These are phyloP conservation scores for Geothlypis trichas DNA, from an alignment of 2,113 vertebrate genomes.

Conservation along the genomic window DNA sequence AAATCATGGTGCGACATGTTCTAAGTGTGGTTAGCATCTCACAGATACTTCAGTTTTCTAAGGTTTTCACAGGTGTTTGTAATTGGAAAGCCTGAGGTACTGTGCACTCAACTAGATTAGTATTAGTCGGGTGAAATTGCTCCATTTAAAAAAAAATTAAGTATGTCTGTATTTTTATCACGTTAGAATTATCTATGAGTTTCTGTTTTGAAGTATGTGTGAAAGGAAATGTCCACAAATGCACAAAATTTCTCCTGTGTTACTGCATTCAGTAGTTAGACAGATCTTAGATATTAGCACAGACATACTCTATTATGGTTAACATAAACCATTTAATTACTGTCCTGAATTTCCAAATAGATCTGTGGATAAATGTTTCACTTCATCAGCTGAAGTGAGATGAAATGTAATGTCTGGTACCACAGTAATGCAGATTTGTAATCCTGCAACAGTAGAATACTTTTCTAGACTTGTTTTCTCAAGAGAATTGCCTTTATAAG, in stretches of 20 bases:
- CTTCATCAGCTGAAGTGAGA: not conserved
- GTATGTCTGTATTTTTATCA: not conserved
- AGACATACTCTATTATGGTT: not conserved
- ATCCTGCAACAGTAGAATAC: not conserved
- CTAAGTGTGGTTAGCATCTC: not conserved
- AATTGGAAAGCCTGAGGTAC: not conserved
- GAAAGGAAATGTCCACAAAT: not conserved
- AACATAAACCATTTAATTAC: slow-evolving; percentile 1
- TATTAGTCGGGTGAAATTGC: not conserved
- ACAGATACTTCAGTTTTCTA: not conserved
- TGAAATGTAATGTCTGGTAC: not conserved
- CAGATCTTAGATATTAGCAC: not conserved
- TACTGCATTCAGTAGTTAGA: not conserved
- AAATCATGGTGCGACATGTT: not conserved
- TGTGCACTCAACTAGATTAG: not conserved
- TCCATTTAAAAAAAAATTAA: not conserved
- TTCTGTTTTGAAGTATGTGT: not conserved
- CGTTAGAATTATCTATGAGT: not conserved
- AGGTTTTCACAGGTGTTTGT: not conserved
- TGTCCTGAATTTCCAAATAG: not conserved
- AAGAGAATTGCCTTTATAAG: not conserved
- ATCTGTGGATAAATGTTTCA: not conserved
- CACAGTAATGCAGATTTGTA: not conserved
- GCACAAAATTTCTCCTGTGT: not conserved
- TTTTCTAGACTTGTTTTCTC: not conserved